phyloP scores from a whole-genome alignment of 2,888 invertebrate species.

The Platycheirus rosarum region DNA sequence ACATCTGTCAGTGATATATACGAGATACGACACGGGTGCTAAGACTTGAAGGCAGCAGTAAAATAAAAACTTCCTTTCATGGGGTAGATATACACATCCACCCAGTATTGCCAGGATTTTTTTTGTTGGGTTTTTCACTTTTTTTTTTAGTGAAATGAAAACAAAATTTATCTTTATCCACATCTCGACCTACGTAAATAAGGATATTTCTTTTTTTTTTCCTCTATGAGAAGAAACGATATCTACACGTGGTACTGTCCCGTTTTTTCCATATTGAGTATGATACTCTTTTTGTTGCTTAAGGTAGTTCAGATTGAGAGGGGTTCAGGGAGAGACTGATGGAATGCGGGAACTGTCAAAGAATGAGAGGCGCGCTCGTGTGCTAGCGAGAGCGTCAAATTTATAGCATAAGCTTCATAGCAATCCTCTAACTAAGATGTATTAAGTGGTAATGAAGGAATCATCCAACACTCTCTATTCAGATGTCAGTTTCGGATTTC shows the following conservation, averaged over 20 bases:
- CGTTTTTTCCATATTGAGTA: slow-evolving; percentile 23
- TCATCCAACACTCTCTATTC: slow-evolving; percentile 1
- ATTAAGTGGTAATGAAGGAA: slow-evolving; percentile 52
- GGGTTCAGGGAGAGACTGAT: not conserved
- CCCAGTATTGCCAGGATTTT: not conserved
- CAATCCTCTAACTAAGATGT: slow-evolving; percentile 61
- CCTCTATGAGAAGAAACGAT: slow-evolving; percentile 9
- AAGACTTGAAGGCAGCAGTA: slow-evolving; percentile 37
- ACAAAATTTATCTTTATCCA: no score
- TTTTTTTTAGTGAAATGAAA: not conserved
- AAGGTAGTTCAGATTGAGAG: not conserved
- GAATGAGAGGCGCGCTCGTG: slow-evolving; percentile 5
- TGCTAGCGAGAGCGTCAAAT: slow-evolving; percentile 49
- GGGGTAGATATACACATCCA: not conserved
- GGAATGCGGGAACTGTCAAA: not conserved
- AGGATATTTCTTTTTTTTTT: slow-evolving; percentile 21
- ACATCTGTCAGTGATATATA: slow-evolving; percentile 75
- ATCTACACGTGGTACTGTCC: slow-evolving; percentile 51
- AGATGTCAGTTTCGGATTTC: not conserved
- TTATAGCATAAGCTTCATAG: slow-evolving; percentile 55
- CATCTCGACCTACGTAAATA: slow-evolving; percentile 31
- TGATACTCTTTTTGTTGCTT: slow-evolving; percentile 26
- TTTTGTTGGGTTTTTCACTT: slow-evolving; percentile 5
- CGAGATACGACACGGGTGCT: slow-evolving; percentile 49
- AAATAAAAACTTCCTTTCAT: slow-evolving; percentile 16